Percentiles rank a stretch among this genome's conserved stretches.
These are phyloP conservation scores for Microtus montanus DNA, from an alignment of 2,113 vertebrate species.

Conservation along the genomic window DNA sequence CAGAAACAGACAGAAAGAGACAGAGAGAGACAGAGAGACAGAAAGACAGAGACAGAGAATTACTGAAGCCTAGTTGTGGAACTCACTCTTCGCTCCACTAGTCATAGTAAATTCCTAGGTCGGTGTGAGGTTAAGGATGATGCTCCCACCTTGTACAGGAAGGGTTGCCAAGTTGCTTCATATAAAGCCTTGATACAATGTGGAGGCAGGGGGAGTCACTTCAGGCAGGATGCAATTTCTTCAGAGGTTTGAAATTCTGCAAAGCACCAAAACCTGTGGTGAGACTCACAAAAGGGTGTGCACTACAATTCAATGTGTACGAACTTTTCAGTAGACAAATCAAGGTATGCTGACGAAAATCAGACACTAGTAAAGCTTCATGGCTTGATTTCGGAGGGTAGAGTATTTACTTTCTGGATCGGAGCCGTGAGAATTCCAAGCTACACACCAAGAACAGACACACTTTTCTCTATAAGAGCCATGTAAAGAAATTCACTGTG, in stretches of 20 bases:
- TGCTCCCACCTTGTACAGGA: neutral
- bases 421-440: neutral
- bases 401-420: neutral
- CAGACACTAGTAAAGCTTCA: neutral
- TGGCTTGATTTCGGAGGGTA: neutral
- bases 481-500: slow-evolving; percentile 34
- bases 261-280: neutral
- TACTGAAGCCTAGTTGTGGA: neutral
- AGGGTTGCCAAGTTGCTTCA: neutral
- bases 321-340: neutral
- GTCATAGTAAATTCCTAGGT: neutral
- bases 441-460: neutral
- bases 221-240: neutral
- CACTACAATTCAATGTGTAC: neutral
- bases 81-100: neutral
- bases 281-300: neutral
- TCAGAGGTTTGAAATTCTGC: neutral
- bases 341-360: neutral
- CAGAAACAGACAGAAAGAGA: too few species aligned
- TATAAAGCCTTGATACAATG: neutral
- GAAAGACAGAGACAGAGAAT: neutral
- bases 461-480: neutral
- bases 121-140: neutral
- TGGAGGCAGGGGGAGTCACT: too few species aligned
- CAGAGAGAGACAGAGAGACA: too few species aligned